These are phyloP conservation scores for Frankliniella fusca DNA, from an alignment of 2,888 invertebrate species.

Conservation along the genomic window DNA sequence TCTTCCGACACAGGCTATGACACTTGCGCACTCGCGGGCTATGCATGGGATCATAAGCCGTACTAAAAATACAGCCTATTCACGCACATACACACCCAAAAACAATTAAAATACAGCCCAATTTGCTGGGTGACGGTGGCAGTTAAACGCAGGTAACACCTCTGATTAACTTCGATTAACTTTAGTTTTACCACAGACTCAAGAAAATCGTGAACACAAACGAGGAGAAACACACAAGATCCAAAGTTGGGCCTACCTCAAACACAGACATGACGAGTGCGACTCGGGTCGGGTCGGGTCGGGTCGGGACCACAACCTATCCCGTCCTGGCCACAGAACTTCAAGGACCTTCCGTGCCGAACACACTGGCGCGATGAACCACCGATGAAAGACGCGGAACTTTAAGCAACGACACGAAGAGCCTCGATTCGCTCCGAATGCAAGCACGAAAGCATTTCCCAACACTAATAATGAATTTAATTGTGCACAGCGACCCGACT, in stretches of 20 bases:
- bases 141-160: too few species aligned
- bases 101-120: not conserved
- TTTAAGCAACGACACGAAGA: conserved; percentile 22
- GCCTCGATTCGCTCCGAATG: conserved; percentile 25
- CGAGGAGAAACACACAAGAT: not conserved
- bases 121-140: too few species aligned
- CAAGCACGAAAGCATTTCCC: not conserved
- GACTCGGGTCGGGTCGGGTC: too few species aligned
- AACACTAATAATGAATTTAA: not conserved
- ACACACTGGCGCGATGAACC: not conserved
- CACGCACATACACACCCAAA: conserved; percentile 21
- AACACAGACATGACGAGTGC: not conserved
- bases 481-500: not conserved
- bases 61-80: conserved; percentile 18
- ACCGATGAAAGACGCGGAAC: not conserved
- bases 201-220: not conserved
- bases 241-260: not conserved
- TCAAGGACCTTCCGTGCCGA: conserved; percentile 23
- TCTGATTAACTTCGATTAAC: too few species aligned
- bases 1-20: not conserved
- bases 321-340: not conserved
- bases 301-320: not conserved
- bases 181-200: not conserved
- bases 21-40: not conserved
- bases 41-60: not conserved